phyloP scores from a whole-genome alignment of 2,888 invertebrate genomes.

The Tromatobia lineatoria region DNA sequence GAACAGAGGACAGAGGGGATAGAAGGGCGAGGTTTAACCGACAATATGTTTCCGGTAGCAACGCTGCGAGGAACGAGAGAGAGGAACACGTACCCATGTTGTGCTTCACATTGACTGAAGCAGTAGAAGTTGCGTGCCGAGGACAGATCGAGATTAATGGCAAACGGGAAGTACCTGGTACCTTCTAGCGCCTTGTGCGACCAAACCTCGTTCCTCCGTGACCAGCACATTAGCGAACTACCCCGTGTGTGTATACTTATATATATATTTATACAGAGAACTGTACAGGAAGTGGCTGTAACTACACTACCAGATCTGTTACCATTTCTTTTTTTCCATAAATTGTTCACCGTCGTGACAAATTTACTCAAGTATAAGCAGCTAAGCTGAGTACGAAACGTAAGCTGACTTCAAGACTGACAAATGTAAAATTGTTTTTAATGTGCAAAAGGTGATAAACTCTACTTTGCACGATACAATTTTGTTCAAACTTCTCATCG shows the following conservation, averaged over 20 bases:
- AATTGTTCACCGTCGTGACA: slow-evolving; percentile 22
- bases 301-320: slow-evolving; percentile 42
- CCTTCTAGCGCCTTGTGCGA: slow-evolving; percentile 71
- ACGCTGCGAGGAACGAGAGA: slow-evolving; percentile 14
- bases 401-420: background rate
- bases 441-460: background rate
- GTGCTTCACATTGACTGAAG: slow-evolving; percentile 42
- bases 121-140: slow-evolving; percentile 70
- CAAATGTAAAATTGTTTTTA: background rate
- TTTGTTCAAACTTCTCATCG: background rate
- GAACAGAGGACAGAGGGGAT: slow-evolving; percentile 6
- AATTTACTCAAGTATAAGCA: slow-evolving; percentile 15
- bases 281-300: slow-evolving; percentile 33
- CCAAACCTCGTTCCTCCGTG: slow-evolving; percentile 14
- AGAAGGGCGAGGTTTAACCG: slow-evolving; percentile 44
- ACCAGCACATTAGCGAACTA: slow-evolving; percentile 35
- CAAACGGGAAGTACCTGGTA: slow-evolving; percentile 72
- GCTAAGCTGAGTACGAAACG: background rate
- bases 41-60: slow-evolving; percentile 54
- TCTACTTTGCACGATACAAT: background rate
- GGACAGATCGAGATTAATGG: slow-evolving; percentile 77
- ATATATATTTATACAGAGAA: slow-evolving; percentile 28
- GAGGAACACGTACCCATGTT: slow-evolving; percentile 42
- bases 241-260: background rate
- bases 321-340: slow-evolving; percentile 27